Evolutionary conservation across 2,888 invertebrate genomes (phyloP).

Genomic region (Stomorhina lunata): DNA sequence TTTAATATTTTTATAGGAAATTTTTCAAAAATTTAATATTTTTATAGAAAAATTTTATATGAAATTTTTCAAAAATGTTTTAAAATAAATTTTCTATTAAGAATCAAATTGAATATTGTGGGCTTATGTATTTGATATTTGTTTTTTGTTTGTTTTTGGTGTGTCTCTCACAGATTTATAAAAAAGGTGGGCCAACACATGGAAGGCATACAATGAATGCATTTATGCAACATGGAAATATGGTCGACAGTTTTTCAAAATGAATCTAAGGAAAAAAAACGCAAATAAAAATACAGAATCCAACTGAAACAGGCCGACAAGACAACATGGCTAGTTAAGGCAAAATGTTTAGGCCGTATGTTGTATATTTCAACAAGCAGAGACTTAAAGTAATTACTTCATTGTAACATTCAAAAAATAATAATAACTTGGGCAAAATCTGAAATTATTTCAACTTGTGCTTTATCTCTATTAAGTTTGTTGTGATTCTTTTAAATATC

Average conservation of each 20-base stretch:
- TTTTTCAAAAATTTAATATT: too few relatives aligned
- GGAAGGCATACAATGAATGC: slow-evolving; percentile 44
- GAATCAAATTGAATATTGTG: too few relatives aligned
- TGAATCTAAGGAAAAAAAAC: slow-evolving; percentile 30
- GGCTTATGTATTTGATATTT: too few relatives aligned
- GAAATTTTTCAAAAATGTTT: too few relatives aligned
- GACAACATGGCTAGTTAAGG: slow-evolving; percentile 62
- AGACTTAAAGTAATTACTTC: background rate
- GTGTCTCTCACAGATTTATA: slow-evolving; percentile 10
- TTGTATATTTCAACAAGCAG: slow-evolving; percentile 46
- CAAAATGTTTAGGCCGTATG: slow-evolving; percentile 46
- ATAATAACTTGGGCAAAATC: too few relatives aligned
- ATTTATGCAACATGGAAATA: slow-evolving; percentile 50
- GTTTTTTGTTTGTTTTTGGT: slow-evolving; percentile 19
- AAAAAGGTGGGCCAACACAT: slow-evolving; percentile 64
- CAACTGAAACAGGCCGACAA: slow-evolving; percentile 56
- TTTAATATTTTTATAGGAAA: too few relatives aligned
- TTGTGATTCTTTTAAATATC: slow-evolving; percentile 17
- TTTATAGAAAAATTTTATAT: too few relatives aligned
- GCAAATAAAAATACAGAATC: slow-evolving; percentile 41
- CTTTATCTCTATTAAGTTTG: too few relatives aligned
- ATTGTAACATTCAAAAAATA: too few relatives aligned
- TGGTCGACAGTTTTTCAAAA: slow-evolving; percentile 50
- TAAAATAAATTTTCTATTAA: too few relatives aligned
- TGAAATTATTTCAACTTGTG: too few relatives aligned